Evolutionary conservation across 2,113 vertebrate species (phyloP), one percentile per base, ranked within the genome.

Genomic region (Opisthocomus hoazin): DNA sequence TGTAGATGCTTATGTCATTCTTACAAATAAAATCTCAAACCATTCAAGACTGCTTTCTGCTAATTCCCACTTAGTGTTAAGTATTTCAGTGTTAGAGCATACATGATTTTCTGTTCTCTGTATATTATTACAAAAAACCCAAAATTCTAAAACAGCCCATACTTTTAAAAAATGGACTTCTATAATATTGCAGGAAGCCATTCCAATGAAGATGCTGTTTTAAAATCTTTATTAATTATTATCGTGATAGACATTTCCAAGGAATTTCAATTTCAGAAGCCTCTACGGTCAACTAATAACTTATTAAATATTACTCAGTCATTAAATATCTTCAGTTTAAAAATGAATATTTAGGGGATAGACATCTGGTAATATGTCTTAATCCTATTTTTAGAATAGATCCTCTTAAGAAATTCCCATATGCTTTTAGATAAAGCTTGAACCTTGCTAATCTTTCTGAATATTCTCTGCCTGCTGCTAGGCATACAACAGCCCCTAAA

Each of bases 321-420:
- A 98, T 98, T 98, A 98, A 98, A 97, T 97, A 96, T 97, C 98
- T 97, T 85, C 96, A 97, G 93, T 97, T 96, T 97, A 97, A 97
- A 97, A 98, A 98, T 97, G 94, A 97, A 97, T 97, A 96, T 97
- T 97, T 97, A 96, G 96, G 93, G 92, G 95, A 98, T 97, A 97
- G 97, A 96, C 96, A 96, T 97, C 94, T 95, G 97, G 97, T 98
- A 96, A 97, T 97, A 95, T 96, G 94, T 94, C 96, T 97, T 97
- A 96, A 97, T 97, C 97, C 98, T 96, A 96, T 97, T 97, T 97
- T 95, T 95, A 97, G 97, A 97, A 96, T 96, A 97, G 97, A 97
- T 93, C 92, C 94, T 97, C 93, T 81, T 88, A 93, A 96, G 94
- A 92, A 96, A 97, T 95, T 88, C 97, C 87, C 94, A 74, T 90